Percentiles rank a stretch among this genome's conserved stretches.
Conservation (phyloP, 2,888 invertebrate species). For the Conchocele bisecta region DNA sequence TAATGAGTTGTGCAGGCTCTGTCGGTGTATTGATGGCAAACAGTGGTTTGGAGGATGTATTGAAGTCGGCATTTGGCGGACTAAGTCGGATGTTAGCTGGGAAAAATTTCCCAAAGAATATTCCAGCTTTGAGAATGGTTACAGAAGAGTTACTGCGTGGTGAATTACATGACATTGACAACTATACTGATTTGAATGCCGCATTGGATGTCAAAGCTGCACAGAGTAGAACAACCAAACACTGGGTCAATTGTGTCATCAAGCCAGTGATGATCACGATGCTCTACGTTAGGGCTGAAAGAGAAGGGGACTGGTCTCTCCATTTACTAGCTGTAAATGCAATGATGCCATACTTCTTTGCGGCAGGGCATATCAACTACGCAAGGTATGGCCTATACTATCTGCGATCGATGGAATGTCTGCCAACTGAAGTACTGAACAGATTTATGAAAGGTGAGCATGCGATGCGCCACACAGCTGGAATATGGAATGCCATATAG, state of each 20-base stretch:
- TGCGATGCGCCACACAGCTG: too few relatives aligned
- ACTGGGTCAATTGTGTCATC: not conserved
- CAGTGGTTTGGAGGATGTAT: constrained; percentile 34
- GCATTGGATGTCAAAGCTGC: not conserved
- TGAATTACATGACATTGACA: not conserved
- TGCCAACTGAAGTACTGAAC: too few relatives aligned
- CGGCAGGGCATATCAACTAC: too few relatives aligned
- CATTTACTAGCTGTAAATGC: too few relatives aligned
- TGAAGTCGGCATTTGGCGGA: constrained; percentile 37
- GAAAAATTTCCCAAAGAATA: not conserved
- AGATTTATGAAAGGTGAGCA: too few relatives aligned
- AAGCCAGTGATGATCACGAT: constrained; percentile 4
- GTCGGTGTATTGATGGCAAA: constrained; percentile 42
- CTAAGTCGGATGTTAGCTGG: constrained; percentile 9
- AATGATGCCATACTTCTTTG: too few relatives aligned
- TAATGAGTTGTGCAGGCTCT: constrained; percentile 47
- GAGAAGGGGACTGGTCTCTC: constrained; percentile 23
- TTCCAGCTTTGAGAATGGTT: not conserved
- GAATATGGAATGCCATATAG: too few relatives aligned
- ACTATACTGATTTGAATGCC: not conserved
- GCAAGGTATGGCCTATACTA: too few relatives aligned
- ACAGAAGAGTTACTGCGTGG: not conserved
- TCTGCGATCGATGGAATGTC: too few relatives aligned
- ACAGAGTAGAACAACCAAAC: not conserved
- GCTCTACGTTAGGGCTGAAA: constrained; percentile 11